Base-by-base conservation (phyloP, 2,888 invertebrate genomes). In the Nomada ruficornis region DNA sequence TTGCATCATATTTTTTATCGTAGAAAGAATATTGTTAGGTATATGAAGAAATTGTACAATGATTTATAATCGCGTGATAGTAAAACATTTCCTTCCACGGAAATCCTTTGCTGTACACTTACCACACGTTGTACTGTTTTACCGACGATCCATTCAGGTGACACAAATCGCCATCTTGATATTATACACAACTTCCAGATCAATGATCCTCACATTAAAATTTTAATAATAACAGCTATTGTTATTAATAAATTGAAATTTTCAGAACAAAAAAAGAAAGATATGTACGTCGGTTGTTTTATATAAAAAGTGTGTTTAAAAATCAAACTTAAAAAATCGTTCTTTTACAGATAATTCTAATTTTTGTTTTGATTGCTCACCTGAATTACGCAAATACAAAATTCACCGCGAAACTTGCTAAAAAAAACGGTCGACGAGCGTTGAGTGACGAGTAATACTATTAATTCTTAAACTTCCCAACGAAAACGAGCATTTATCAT, bases 91-190 rank as follows among this genome's bases (percentile, higher is more conserved):
- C 23, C 4, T 10, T 26, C 18, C 20, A 36, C 29, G 52, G 7
- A 11, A 23, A 50, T 65, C 59, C 50, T 74, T 13, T 50, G 20
- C 11, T 44, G 11, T 29, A 59, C 83, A 83, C 83, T 84, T 83
- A 84, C 84, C 84, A 65, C 76, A 57, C 23, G 69, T 1, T 47
- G 71, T 52, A 50, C 83, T 79, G 70, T 67, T 73, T 83, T 84
- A 84, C 20, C 84, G 75, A 76, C 83, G 67, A 44, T 44, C 47
- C 64, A 52, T 54, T 42, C 26, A 42, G 47, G 26, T 71, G 36
- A 47, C 18, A 52, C n/a, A 9, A n/a, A n/a, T 70, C 65, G 77
- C 74, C 73, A 82, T 62, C n/a, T 70, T 72, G 57, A 18, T 71
- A 76, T 79, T 54, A 52, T 9, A 55, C 11, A 7, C 15, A 57